Evolutionary conservation across 2,113 vertebrate species (phyloP).

Genomic region (Lamprotornis superbus): DNA sequence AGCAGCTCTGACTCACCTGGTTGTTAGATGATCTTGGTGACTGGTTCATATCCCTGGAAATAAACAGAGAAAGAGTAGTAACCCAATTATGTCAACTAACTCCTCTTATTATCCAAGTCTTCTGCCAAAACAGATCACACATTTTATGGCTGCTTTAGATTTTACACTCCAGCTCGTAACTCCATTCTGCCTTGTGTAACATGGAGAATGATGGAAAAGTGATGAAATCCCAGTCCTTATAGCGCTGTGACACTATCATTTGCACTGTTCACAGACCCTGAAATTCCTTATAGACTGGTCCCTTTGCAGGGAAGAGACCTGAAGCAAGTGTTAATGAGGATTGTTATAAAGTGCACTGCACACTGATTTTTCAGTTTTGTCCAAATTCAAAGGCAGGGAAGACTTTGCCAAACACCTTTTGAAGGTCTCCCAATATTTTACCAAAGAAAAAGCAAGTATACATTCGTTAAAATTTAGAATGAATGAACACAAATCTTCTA

Average conservation of each 20-base stretch:
- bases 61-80: not conserved
- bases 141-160: not conserved
- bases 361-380: not conserved
- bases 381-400: not conserved
- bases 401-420: not conserved
- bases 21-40: conserved; percentile 72
- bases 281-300: not conserved
- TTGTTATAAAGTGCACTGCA: not conserved
- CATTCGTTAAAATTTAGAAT: not conserved
- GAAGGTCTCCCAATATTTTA: not conserved
- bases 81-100: not conserved
- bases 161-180: not conserved
- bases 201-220: not conserved
- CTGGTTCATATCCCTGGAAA: conserved; percentile 77
- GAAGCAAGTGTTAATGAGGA: not conserved
- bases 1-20: conserved; percentile 67
- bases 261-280: not conserved
- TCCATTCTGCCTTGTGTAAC: not conserved
- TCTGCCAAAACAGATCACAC: not conserved
- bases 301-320: not conserved
- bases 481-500: not conserved
- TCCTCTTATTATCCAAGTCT: not conserved
- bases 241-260: not conserved
- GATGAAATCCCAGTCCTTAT: not conserved
- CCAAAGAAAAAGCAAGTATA: not conserved